Evolutionary conservation across 2,888 invertebrate species (phyloP).

Genomic region (Escarpia spicata): DNA sequence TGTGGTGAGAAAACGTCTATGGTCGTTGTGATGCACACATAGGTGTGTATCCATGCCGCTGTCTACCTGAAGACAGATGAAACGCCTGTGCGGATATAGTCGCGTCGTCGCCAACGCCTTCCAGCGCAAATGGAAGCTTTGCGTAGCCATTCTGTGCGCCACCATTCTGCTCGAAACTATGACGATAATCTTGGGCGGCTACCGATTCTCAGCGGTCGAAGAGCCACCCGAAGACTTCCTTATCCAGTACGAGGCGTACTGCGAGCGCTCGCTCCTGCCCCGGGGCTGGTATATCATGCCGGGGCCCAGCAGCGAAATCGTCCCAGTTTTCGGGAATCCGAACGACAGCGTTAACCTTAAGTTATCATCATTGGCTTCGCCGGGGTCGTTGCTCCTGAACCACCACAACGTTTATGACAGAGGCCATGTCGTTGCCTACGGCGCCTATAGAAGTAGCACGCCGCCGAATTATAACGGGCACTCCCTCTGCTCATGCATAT

Average conservation of each 20-base stretch:
- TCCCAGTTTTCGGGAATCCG: neutral
- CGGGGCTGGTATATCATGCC: slow-evolving; percentile 16
- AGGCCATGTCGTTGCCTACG: neutral
- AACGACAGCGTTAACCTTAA: neutral
- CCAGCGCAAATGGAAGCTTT: slow-evolving; percentile 6
- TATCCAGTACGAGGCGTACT: neutral
- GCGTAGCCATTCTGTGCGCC: neutral
- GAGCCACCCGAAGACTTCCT: neutral
- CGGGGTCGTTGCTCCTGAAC: neutral
- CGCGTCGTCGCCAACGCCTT: slow-evolving; percentile 16
- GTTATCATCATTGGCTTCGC: neutral
- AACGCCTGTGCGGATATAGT: neutral
- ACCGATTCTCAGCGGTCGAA: slow-evolving; percentile 8
- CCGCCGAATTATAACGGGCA: neutral
- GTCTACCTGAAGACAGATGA: neutral
- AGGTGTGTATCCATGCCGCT: slow-evolving; percentile 6
- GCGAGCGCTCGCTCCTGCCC: neutral
- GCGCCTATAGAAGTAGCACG: neutral
- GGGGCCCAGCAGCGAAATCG: neutral
- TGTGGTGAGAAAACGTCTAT: neutral
- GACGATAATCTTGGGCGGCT: neutral
- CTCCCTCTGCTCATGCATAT: neutral
- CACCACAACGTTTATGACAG: neutral
- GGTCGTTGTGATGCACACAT: slow-evolving; percentile 13
- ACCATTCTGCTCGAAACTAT: slow-evolving; percentile 5